Conservation (phyloP, 37 sponge, comb jelly and placozoan genomes). For the Cliona cf. orientalis region DNA sequence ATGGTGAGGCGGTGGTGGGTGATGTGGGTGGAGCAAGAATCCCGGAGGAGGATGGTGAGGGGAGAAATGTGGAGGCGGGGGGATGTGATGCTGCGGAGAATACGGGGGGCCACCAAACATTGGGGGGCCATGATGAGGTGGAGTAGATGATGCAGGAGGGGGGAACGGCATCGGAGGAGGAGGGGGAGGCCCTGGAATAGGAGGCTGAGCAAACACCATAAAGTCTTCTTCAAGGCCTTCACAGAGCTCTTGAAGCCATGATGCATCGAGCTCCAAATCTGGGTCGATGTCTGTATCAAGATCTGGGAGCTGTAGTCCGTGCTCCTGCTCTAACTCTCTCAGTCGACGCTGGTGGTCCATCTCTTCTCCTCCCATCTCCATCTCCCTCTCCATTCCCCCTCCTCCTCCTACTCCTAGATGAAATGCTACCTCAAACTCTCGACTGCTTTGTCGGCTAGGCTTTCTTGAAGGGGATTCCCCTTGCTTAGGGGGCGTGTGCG, state of each 20-base stretch:
- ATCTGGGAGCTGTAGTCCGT: too few relatives aligned
- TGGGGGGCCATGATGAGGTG: background rate
- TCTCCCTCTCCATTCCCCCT: too few relatives aligned
- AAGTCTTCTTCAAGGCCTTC: background rate
- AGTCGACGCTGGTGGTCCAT: too few relatives aligned
- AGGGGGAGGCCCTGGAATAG: background rate
- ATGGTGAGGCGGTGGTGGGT: background rate
- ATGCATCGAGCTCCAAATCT: too few relatives aligned
- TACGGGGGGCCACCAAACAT: background rate
- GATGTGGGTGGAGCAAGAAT: background rate
- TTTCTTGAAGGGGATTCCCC: too few relatives aligned
- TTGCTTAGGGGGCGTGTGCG: too few relatives aligned
- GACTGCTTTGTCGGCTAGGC: too few relatives aligned
- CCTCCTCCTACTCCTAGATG: too few relatives aligned
- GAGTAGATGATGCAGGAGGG: background rate
- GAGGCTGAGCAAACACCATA: background rate
- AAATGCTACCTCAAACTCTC: too few relatives aligned
- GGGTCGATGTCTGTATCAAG: too few relatives aligned
- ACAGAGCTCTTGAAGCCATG: too few relatives aligned
- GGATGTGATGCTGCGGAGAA: slow-evolving; percentile 1
- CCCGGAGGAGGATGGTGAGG: background rate
- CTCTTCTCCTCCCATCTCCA: background rate
- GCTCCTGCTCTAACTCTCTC: too few relatives aligned
- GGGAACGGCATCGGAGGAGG: background rate
- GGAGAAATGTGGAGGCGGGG: background rate